Evolutionary conservation across 2,888 invertebrate genomes (phyloP).

Genomic region (Ganaspis brasiliensis): DNA sequence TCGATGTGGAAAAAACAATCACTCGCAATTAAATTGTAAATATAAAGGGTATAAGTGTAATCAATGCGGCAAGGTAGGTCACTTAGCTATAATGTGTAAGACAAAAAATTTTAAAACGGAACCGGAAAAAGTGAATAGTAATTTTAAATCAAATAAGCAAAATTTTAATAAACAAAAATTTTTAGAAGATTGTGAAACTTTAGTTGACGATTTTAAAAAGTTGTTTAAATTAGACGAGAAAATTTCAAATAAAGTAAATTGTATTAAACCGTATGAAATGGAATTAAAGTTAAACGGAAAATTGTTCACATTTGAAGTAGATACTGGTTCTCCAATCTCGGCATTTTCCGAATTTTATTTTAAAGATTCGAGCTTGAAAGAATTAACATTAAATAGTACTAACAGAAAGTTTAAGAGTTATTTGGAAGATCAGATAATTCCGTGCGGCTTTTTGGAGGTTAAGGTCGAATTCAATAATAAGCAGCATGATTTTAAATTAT

Average conservation of each 20-base stretch:
- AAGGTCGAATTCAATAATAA: slow-evolving; percentile 25
- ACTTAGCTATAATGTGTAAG: slow-evolving; percentile 33
- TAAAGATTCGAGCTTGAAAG: slow-evolving; percentile 13
- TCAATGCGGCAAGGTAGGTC: slow-evolving; percentile 23
- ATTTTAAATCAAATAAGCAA: background rate
- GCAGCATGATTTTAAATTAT: slow-evolving; percentile 22
- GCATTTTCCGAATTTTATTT: slow-evolving; percentile 52
- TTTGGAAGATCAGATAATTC: slow-evolving; percentile 46
- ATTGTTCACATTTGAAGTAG: slow-evolving; percentile 46
- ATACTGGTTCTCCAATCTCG: slow-evolving; percentile 55
- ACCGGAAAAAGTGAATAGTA: background rate
- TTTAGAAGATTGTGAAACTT: slow-evolving; percentile 31
- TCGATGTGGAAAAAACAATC: background rate
- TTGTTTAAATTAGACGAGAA: slow-evolving; percentile 41
- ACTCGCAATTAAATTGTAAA: background rate
- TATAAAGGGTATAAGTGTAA: slow-evolving; percentile 41
- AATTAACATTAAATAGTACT: slow-evolving; percentile 5
- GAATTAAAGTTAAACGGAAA: background rate
- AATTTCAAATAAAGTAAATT: background rate
- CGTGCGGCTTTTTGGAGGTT: slow-evolving; percentile 43
- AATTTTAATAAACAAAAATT: slow-evolving; percentile 30
- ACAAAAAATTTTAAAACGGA: background rate
- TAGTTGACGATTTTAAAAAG: slow-evolving; percentile 30
- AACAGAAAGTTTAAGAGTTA: slow-evolving; percentile 48
- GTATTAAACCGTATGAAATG: slow-evolving; percentile 46